phyloP scores from a whole-genome alignment of 2,888 invertebrate species.

The Cephus pygmeus region DNA sequence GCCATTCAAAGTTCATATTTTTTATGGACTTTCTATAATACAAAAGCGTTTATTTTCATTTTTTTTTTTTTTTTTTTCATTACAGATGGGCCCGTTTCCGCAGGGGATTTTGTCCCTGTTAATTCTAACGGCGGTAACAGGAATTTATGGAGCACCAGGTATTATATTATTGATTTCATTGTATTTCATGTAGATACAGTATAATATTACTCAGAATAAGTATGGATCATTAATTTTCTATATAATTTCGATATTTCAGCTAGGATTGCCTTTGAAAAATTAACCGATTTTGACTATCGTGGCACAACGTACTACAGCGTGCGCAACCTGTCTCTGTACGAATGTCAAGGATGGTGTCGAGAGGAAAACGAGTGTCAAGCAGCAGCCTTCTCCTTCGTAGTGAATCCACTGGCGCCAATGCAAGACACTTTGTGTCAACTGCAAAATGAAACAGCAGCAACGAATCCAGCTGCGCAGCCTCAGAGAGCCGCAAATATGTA shows the following conservation, averaged over 20 bases:
- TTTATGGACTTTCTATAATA: background rate
- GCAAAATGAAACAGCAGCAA: constrained; percentile 92
- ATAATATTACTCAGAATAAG: background rate
- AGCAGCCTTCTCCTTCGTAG: constrained; percentile 92
- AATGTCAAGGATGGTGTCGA: constrained; percentile 95
- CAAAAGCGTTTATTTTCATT: background rate
- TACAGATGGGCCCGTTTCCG: constrained; percentile 59
- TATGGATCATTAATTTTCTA: background rate
- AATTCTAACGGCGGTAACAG: constrained; percentile 49
- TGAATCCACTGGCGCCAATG: constrained; percentile 90
- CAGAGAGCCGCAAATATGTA: constrained; percentile 89
- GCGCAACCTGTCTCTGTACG: constrained; percentile 90
- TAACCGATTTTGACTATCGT: constrained; percentile 91
- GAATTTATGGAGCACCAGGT: constrained; percentile 50
- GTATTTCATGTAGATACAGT: background rate
- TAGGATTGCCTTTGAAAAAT: constrained; percentile 91
- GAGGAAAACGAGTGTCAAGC: constrained; percentile 93
- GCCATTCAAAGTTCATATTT: background rate
- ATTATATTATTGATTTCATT: background rate
- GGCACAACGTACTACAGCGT: constrained; percentile 94
- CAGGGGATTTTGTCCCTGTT: constrained; percentile 36
- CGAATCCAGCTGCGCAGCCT: constrained; percentile 87
- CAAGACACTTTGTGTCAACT: constrained; percentile 92
- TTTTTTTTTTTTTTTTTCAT: constrained; percentile 42
- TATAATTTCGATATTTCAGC: constrained; percentile 66